Evolutionary conservation across 2,888 invertebrate species (phyloP).

Genomic region (Idaea dimidiata): DNA sequence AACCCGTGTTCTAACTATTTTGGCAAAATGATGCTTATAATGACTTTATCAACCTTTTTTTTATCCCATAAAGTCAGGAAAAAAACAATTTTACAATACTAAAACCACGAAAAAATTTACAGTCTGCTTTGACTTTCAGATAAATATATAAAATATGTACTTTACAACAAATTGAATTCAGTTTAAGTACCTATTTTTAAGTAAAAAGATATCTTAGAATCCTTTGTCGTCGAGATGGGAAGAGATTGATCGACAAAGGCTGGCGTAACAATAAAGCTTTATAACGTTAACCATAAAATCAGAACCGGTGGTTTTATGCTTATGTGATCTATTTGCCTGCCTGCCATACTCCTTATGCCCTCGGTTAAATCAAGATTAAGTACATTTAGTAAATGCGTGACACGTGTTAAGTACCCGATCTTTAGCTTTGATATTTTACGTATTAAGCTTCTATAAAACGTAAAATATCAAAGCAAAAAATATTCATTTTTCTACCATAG

Average conservation of each 20-base stretch:
- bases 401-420: neutral
- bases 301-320: neutral
- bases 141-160: neutral
- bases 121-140: no score
- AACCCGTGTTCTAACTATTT: no score
- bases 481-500: no score
- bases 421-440: no score
- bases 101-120: no score
- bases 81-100: no score
- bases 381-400: neutral
- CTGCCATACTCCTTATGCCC: neutral
- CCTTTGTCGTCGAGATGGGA: slow-evolving; percentile 14
- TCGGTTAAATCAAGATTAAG: neutral
- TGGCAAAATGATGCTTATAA: no score
- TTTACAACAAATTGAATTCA: slow-evolving; percentile 4
- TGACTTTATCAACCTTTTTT: no score
- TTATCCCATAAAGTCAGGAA: no score
- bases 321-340: neutral
- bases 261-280: slow-evolving; percentile 6
- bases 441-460: neutral
- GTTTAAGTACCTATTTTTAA: neutral
- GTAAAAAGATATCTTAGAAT: slow-evolving; percentile 10
- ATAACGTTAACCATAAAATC: slow-evolving; percentile 11
- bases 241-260: slow-evolving; percentile 14
- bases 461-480: neutral